Conservation (phyloP, 2,797 vertebrate species). For the Platyrinchus mystaceus region DNA sequence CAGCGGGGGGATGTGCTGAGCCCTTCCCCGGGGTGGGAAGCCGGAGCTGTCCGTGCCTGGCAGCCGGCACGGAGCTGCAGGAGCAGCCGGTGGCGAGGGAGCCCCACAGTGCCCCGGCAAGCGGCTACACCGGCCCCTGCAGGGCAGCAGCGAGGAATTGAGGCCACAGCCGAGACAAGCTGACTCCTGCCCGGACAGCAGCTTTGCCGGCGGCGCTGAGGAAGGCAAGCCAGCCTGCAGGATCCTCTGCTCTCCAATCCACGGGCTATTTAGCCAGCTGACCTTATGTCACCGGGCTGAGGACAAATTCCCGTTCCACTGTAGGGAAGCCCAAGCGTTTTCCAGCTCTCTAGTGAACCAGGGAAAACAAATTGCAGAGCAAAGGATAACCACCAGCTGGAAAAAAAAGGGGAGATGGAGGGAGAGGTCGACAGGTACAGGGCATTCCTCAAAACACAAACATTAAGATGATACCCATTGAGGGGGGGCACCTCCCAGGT, state of each 20-base stretch:
- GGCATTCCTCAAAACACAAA: background rate
- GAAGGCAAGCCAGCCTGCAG: background rate
- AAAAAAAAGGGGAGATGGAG: background rate
- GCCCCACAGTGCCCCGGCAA: background rate
- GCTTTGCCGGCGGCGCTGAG: background rate
- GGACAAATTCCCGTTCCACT: background rate
- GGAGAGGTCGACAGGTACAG: background rate
- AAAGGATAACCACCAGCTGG: background rate
- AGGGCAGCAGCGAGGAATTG: background rate
- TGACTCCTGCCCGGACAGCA: slow-evolving; percentile 18
- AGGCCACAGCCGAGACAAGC: background rate
- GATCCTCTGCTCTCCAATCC: background rate
- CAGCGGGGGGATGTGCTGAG: background rate
- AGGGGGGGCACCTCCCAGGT: background rate
- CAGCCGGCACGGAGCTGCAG: background rate
- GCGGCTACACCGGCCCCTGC: background rate
- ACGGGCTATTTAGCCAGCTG: background rate
- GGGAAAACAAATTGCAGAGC: background rate
- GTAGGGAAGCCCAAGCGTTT: background rate
- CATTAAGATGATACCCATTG: accelerated
- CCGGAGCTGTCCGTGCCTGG: background rate
- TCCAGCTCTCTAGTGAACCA: background rate
- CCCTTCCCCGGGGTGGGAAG: background rate
- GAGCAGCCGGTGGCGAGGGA: background rate
- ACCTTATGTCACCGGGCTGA: background rate